Evolutionary conservation across 2,888 invertebrate species (phyloP).

Genomic region (Horisme vitalbata): DNA sequence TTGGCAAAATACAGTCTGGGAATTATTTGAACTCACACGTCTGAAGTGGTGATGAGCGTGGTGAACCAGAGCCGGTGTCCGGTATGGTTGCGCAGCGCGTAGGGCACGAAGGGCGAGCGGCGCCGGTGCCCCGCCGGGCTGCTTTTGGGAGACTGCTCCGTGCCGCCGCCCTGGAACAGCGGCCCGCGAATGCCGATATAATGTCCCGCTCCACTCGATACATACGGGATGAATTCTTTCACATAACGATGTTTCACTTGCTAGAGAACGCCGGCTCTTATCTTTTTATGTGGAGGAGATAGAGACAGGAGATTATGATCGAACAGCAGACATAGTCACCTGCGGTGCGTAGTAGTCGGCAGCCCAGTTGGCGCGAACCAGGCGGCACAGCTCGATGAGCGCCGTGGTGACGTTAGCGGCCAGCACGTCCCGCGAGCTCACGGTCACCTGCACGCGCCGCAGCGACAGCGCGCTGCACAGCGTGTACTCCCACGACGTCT

Average conservation of each 20-base stretch:
- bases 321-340: conserved; percentile 42
- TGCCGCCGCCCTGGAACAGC: conserved; percentile 35
- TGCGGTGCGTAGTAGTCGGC: conserved; percentile 87
- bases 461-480: conserved; percentile 81
- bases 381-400: conserved; percentile 90
- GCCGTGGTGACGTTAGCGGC: conserved; percentile 95
- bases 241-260: too few species aligned
- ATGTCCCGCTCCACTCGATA: too few species aligned
- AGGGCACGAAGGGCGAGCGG: conserved; percentile 96
- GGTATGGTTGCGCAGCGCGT: conserved; percentile 95
- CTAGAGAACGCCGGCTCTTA: too few species aligned
- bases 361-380: conserved; percentile 94
- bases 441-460: conserved; percentile 84
- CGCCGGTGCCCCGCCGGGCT: conserved; percentile 86
- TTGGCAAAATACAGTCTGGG: too few species aligned
- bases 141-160: conserved; percentile 68
- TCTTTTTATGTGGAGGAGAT: not conserved
- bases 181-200: too few species aligned
- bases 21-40: conserved; percentile 63
- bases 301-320: not conserved
- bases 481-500: conserved; percentile 87
- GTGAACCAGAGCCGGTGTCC: conserved; percentile 94
- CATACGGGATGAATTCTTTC: too few species aligned
- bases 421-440: conserved; percentile 88
- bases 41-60: conserved; percentile 89